Percentiles rank a stretch among this genome's conserved stretches.
Evolutionary conservation across 2,888 invertebrate species (phyloP).

Genomic region (Phrixothrix hirtus): DNA sequence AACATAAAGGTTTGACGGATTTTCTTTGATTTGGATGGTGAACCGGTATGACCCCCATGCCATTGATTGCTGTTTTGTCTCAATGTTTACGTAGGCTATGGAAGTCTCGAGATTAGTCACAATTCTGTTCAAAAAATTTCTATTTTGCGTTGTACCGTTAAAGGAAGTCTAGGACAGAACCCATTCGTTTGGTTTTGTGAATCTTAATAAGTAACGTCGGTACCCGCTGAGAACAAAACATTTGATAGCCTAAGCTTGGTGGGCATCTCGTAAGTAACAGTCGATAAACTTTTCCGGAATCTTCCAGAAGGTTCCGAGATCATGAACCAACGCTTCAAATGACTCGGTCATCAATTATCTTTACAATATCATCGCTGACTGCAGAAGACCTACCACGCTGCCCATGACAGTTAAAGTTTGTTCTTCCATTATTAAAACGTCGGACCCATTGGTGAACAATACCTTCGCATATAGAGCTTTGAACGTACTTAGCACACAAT

Average conservation of each 20-base stretch:
- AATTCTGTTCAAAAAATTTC: too few species aligned
- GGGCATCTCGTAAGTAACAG: too few species aligned
- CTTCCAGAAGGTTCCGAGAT: neutral
- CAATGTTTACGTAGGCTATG: too few species aligned
- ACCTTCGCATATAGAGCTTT: neutral
- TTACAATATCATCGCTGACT: neutral
- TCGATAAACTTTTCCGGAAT: too few species aligned
- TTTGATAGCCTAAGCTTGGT: too few species aligned
- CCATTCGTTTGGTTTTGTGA: neutral
- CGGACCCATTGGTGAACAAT: neutral
- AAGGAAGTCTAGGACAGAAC: too few species aligned
- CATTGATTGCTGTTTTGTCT: too few species aligned
- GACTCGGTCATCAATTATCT: neutral
- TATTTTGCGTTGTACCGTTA: too few species aligned
- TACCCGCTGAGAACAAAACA: neutral
- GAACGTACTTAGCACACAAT: neutral
- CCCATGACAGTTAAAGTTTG: neutral
- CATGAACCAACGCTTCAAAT: neutral
- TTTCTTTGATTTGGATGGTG: too few species aligned
- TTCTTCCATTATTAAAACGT: neutral
- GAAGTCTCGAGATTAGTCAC: too few species aligned
- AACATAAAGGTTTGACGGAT: too few species aligned
- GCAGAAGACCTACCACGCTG: neutral
- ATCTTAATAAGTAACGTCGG: neutral
- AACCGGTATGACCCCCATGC: too few species aligned